Evolutionary conservation across 2,113 vertebrate species (phyloP), one percentile per base, ranked within the genome.

Genomic region (Hyla sarda): DNA sequence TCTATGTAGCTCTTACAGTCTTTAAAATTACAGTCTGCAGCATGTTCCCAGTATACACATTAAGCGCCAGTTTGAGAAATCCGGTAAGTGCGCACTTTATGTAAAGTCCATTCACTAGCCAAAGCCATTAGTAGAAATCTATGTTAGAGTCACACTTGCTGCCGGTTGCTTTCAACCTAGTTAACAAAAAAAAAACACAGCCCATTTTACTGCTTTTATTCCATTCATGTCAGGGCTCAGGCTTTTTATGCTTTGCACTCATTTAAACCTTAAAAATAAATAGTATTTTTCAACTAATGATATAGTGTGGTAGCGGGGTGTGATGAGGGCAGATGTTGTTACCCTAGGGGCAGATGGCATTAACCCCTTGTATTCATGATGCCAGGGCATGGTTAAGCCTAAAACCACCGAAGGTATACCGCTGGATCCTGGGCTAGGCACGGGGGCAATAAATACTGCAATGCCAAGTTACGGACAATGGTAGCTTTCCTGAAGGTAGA

Each of bases 71-170:
- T 79, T 52, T 81, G 78, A 81, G 56, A 81, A 81, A 81, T 81
- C 78, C 34, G 23, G 78, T 81, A 62, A 81, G 37, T 45, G 58
- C n/a, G 13, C 34, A 62, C 56, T 62, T 81, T 81, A 62, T 47
- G 56, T 47, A 45, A 47, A 81, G 34, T 65, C 56, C 78, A 81
- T 81, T 81, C 17, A 81, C 37, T n/a, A 14, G 56, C 78, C 34
- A 81, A 28, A 65, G 78, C 78, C 78, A 81, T 81, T 81, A 81
- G 78, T 62, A 81, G 78, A 81, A 81, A 62, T 81, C 78, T 62
- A 62, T 81, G 78, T 81, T 4, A 47, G 34, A 19, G 37, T 28
- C 56, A 62, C 78, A 62, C 34, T 81, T 45, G 19, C 34, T 60
- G 32, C 23, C 12, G 17, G 30, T 41, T 62, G 78, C 37, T 28